Evolutionary conservation across 2,888 invertebrate genomes (phyloP), one percentile per base, ranked within the genome.

Genomic region (Phalangium opilio): DNA sequence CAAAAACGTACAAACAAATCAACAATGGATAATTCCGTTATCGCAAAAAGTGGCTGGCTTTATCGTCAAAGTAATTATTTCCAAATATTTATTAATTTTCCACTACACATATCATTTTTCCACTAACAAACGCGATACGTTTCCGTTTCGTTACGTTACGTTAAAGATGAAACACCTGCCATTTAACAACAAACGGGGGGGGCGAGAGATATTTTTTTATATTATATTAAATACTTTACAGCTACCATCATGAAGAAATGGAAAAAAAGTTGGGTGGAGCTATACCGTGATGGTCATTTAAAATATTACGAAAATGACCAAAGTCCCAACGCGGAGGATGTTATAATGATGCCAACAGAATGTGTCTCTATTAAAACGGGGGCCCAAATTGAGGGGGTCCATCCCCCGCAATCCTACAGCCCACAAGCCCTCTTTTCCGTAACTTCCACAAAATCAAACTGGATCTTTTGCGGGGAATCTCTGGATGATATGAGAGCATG

Each of bases 211-310:
- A n/a, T n/a, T n/a, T n/a, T n/a, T n/a, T n/a, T n/a, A n/a, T n/a
- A n/a, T n/a, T n/a, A n/a, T 38, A 38, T n/a, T 12, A 17, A 15
- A 38, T 48, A 35, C n/a, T 34, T 46, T 53, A 18, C 39, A 65
- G 65, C 61, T 40, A 56, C 62, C 14, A 55, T 65, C 21, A 49
- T 65, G 43, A 59, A 58, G 32, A 55, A 62, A 32, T 66, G 66
- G 66, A 64, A 65, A 52, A 61, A 56, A 42, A 61, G 58, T 45
- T 65, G 65, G 65, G 63, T 65, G 58, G 64, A 64, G 8, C 53
- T 66, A 34, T 60, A 63, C 47, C 54, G 58, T 18, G 58, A 61
- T 56, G 66, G 66, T 4, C 58, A 60, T 42, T 51, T 66, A 46
- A 55, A 59, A 17, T 65, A 62, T 52, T 66, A 63, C 57, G 63